Conservation (phyloP, 2,113 vertebrate species). For the Poecile atricapillus region DNA sequence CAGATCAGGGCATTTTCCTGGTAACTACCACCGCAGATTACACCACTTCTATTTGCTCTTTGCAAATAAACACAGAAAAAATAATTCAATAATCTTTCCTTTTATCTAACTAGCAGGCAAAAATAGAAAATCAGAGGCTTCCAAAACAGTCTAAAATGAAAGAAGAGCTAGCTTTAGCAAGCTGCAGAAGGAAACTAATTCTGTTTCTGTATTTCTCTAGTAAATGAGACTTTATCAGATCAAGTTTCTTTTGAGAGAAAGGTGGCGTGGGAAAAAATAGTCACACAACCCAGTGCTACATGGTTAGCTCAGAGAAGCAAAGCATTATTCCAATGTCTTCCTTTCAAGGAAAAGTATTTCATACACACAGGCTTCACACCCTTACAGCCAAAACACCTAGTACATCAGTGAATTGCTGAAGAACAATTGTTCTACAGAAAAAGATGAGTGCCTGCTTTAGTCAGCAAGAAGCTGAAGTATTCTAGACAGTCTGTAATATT, state of each 20-base stretch:
- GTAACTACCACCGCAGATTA: background rate
- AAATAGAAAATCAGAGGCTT: background rate
- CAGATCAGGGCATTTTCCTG: background rate
- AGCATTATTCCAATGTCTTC: background rate
- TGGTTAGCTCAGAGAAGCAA: background rate
- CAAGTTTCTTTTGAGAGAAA: background rate
- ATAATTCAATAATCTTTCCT: background rate
- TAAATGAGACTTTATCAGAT: background rate
- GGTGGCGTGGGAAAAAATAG: accelerated
- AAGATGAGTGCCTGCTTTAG: background rate
- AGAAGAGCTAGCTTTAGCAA: background rate
- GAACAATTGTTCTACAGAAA: background rate
- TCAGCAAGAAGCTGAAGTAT: background rate
- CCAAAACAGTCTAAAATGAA: background rate
- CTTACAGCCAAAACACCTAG: background rate
- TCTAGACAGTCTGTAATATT: background rate
- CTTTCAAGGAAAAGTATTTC: conserved; percentile 60
- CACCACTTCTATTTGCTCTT: background rate
- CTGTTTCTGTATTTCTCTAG: background rate
- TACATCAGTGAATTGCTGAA: background rate
- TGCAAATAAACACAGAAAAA: background rate
- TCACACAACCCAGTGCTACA: background rate
- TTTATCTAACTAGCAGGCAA: background rate
- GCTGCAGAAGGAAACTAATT: background rate
- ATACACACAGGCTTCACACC: background rate